Evolutionary conservation across 1,140 invertebrate species (phyloP).

Genomic region (Zaprionus kolodkinae): DNA sequence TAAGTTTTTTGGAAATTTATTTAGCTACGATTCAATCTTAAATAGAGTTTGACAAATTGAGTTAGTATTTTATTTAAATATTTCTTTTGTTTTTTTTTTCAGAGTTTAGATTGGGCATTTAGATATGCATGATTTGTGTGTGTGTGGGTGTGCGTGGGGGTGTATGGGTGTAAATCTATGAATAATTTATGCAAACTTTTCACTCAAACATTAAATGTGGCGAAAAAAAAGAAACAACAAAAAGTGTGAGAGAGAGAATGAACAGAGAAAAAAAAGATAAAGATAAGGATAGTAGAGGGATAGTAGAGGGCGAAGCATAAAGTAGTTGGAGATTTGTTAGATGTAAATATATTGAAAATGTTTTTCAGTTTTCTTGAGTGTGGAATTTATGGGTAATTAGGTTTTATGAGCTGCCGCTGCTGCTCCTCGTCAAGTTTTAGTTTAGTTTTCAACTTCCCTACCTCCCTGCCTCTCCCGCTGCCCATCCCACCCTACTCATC

Average conservation of each 20-base stretch:
- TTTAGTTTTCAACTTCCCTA: constrained; percentile 23
- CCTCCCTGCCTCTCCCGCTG: constrained; percentile 5
- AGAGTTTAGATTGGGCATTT: constrained; percentile 44
- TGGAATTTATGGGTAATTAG: constrained; percentile 61
- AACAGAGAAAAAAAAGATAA: not conserved
- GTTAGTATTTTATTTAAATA: constrained; percentile 23
- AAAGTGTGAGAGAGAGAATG: not conserved
- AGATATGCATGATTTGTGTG: constrained; percentile 65
- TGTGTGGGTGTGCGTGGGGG: constrained; percentile 4
- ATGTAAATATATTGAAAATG: constrained; percentile 9
- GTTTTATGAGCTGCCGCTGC: constrained; percentile 43
- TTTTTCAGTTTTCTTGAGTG: constrained; percentile 32
- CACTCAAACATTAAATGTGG: constrained; percentile 45
- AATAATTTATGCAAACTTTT: constrained; percentile 62
- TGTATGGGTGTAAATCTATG: constrained; percentile 6
- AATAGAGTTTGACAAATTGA: constrained; percentile 64
- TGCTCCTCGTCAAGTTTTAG: constrained; percentile 25
- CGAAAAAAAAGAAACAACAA: constrained; percentile 20
- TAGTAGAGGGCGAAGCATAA: not conserved
- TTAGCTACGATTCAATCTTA: constrained; percentile 76
- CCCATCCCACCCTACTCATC: constrained; percentile 1
- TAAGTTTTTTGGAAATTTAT: constrained; percentile 56
- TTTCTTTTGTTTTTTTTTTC: constrained; percentile 11
- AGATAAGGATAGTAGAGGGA: not conserved
- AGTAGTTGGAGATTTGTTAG: constrained; percentile 10